phyloP scores from a whole-genome alignment of 2,797 vertebrate species.

The Lepus townsendii region DNA sequence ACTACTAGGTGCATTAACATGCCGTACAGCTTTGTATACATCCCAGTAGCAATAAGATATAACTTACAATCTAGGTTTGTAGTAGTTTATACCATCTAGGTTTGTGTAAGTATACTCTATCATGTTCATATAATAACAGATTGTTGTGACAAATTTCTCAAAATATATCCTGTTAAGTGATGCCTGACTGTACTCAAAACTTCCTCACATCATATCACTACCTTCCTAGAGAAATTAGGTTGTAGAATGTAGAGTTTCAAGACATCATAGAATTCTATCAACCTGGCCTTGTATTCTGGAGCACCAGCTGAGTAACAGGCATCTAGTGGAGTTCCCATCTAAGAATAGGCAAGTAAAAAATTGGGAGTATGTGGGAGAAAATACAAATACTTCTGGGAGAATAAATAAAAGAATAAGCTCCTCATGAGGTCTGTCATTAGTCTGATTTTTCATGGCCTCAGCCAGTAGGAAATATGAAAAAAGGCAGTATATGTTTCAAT shows the following conservation, averaged over 20 bases:
- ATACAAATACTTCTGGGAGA: not conserved
- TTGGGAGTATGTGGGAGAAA: not conserved
- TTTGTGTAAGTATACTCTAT: not conserved
- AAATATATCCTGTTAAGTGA: not conserved
- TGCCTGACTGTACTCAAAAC: not conserved
- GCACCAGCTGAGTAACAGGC: not conserved
- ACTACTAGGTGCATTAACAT: too few species aligned
- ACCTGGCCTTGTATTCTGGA: not conserved
- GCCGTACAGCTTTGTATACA: too few species aligned
- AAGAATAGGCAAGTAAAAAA: not conserved
- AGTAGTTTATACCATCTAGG: not conserved
- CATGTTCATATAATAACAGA: not conserved
- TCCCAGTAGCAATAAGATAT: too few species aligned
- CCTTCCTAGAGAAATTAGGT: not conserved
- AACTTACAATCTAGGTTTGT: too few species aligned
- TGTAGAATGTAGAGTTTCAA: not conserved
- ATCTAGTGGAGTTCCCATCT: not conserved
- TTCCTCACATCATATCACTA: not conserved
- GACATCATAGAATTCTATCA: not conserved
- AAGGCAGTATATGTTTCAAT: not conserved
- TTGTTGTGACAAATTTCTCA: not conserved
- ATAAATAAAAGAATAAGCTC: not conserved
- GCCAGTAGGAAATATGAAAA: not conserved
- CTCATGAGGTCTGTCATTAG: not conserved
- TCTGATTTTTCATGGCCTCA: not conserved